Evolutionary conservation across 2,113 vertebrate species (phyloP).

Genomic region (Steatornis caripensis): DNA sequence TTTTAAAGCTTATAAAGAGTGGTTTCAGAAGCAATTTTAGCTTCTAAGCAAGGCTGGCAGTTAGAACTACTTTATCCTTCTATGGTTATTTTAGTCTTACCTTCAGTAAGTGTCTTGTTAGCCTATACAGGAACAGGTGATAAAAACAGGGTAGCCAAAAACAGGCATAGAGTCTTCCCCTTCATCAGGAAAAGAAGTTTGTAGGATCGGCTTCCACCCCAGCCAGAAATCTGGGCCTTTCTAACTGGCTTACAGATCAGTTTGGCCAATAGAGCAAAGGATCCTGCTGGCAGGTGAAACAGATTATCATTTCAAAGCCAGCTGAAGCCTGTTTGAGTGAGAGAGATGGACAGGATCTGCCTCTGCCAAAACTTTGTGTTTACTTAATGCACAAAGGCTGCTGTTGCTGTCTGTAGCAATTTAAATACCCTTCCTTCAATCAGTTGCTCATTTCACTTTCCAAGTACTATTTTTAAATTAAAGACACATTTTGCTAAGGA

Average conservation of each 20-base stretch:
- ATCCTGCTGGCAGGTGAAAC: not conserved
- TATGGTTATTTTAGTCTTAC: not conserved
- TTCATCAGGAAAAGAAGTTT: not conserved
- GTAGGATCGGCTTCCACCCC: accelerated
- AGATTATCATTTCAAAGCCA: not conserved
- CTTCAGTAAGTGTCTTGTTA: not conserved
- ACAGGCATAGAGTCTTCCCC: not conserved
- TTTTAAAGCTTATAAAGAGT: not conserved
- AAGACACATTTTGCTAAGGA: not conserved
- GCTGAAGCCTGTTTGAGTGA: not conserved
- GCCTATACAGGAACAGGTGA: not conserved
- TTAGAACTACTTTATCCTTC: not conserved
- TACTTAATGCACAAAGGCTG: not conserved
- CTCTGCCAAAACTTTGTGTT: not conserved
- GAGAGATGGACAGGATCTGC: not conserved
- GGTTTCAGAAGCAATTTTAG: not conserved
- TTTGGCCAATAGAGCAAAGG: not conserved
- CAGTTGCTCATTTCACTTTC: not conserved
- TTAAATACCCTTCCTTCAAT: not conserved
- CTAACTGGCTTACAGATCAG: not conserved
- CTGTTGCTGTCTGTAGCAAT: not conserved
- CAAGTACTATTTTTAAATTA: not conserved
- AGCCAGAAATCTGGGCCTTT: not conserved
- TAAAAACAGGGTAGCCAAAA: not conserved
- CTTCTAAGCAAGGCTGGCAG: not conserved